These are phyloP conservation scores for Fistularia commersonii DNA, from an alignment of 2,797 vertebrate genomes.

Conservation along the genomic window DNA sequence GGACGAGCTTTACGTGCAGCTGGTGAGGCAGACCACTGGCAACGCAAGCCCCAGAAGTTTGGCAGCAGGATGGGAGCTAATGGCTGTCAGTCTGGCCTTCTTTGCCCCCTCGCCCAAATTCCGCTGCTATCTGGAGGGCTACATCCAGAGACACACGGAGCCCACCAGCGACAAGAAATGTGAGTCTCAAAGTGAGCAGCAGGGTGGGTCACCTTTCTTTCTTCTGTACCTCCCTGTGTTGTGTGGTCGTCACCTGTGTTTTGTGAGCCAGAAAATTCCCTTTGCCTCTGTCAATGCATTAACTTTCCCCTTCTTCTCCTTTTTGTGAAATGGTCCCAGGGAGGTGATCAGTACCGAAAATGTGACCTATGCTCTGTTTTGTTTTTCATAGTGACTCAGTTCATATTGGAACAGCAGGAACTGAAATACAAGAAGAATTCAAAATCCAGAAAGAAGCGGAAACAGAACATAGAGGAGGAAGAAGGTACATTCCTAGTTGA, in stretches of 20 bases:
- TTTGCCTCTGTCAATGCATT: background rate
- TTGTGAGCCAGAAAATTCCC: conserved; percentile 3
- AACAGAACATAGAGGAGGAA: conserved; percentile 84
- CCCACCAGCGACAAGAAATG: conserved; percentile 82
- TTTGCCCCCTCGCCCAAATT: conserved; percentile 92
- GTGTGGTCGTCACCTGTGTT: conserved; percentile 18
- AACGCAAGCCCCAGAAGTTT: conserved; percentile 81
- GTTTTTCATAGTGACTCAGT: conserved; percentile 78
- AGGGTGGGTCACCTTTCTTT: conserved; percentile 74
- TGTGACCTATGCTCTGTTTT: conserved; percentile 25
- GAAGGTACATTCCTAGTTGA: conserved; percentile 58
- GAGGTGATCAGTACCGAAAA: conserved; percentile 3
- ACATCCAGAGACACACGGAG: conserved; percentile 90
- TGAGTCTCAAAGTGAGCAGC: conserved; percentile 78
- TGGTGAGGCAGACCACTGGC: conserved; percentile 88
- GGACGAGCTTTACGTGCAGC: conserved; percentile 88
- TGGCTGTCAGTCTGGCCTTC: conserved; percentile 89
- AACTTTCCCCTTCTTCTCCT: background rate
- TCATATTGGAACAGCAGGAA: conserved; percentile 85
- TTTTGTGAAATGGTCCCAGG: background rate
- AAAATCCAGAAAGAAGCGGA: conserved; percentile 90
- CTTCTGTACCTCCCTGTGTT: conserved; percentile 46
- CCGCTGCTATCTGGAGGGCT: conserved; percentile 89
- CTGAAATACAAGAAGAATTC: conserved; percentile 88
- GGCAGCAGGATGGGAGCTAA: conserved; percentile 87